These are phyloP conservation scores for Cephalopterus ornatus DNA, from an alignment of 2,113 vertebrate genomes.

Conservation along the genomic window DNA sequence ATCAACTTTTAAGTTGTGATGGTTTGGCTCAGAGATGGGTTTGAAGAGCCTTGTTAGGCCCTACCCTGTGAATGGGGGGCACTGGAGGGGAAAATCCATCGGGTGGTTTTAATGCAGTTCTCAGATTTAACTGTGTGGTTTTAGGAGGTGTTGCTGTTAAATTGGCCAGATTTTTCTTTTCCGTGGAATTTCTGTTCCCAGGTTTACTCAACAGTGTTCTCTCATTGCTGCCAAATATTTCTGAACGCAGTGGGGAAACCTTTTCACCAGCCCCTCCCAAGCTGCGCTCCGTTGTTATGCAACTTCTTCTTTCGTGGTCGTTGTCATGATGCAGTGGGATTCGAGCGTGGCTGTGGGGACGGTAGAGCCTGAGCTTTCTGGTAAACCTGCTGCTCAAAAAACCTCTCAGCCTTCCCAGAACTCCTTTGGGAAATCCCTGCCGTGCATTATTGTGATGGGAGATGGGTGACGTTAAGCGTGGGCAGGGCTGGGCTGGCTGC, in stretches of 20 bases:
- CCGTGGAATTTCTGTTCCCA: not conserved
- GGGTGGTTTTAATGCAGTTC: not conserved
- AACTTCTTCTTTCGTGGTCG: not conserved
- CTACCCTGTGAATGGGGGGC: fast-evolving
- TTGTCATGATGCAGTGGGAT: not conserved
- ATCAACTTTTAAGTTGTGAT: not conserved
- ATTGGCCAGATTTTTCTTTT: not conserved
- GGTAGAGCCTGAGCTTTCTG: not conserved
- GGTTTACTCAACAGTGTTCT: not conserved
- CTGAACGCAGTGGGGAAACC: not conserved
- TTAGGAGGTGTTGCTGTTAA: not conserved
- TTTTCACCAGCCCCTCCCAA: not conserved
- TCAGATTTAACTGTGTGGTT: not conserved
- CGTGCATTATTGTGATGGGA: not conserved
- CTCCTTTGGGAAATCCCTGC: not conserved
- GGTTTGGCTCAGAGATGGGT: not conserved
- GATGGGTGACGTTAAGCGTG: fast-evolving
- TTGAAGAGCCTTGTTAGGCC: not conserved
- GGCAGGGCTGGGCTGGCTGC: not conserved
- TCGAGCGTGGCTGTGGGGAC: fast-evolving
- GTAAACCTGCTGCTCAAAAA: not conserved
- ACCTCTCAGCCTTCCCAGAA: not conserved
- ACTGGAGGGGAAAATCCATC: not conserved
- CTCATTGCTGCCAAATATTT: not conserved
- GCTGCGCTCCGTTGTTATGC: fast-evolving